phyloP scores from a whole-genome alignment of 2,797 vertebrate species.

The Poliocrania exsul region DNA sequence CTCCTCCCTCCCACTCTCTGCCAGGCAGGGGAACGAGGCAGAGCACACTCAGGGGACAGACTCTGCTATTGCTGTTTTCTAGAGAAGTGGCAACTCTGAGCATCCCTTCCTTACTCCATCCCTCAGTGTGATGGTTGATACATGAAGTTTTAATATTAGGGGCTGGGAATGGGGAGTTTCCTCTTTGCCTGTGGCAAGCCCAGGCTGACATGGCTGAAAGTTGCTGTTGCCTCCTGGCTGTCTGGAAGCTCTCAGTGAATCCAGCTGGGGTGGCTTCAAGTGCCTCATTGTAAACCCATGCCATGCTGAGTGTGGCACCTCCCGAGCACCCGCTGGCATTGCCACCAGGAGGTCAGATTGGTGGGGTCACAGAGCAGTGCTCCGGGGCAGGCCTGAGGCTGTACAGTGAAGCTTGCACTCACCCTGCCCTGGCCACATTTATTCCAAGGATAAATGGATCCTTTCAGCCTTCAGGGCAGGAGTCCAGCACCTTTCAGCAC shows the following conservation, averaged over 20 bases:
- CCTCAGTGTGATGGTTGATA: slow-evolving; percentile 4
- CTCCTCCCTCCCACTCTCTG: neutral
- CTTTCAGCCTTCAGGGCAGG: neutral
- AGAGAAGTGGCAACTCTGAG: slow-evolving; percentile 39
- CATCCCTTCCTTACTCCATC: neutral
- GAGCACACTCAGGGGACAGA: neutral
- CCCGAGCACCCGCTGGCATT: neutral
- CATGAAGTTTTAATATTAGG: neutral
- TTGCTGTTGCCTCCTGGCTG: neutral
- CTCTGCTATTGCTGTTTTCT: neutral
- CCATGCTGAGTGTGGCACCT: neutral
- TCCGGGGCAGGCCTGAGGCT: neutral
- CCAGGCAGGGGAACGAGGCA: neutral
- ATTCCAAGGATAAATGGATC: neutral
- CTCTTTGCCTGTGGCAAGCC: neutral
- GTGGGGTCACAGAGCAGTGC: fast-evolving
- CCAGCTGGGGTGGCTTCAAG: neutral
- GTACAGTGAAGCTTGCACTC: neutral
- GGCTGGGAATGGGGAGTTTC: slow-evolving; percentile 14
- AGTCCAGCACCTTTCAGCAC: slow-evolving; percentile 61
- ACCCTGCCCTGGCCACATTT: neutral
- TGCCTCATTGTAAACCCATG: neutral
- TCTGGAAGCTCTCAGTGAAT: neutral
- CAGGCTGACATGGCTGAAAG: slow-evolving; percentile 36
- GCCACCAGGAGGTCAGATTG: neutral